Conservation (phyloP, 2,888 invertebrate genomes). For the Phyto melanocephala region DNA sequence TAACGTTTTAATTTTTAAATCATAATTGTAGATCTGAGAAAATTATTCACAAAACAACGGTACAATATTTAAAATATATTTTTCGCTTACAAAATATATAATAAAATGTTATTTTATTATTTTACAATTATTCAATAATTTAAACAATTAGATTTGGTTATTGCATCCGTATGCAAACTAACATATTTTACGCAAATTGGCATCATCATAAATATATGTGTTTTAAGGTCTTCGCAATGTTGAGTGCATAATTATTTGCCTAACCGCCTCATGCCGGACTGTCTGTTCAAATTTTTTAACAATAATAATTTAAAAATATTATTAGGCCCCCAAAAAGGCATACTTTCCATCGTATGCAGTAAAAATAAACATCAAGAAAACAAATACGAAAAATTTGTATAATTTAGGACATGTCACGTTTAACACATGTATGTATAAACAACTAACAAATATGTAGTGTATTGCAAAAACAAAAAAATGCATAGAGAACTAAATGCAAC, state of each 20-base stretch:
- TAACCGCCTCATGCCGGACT: background rate
- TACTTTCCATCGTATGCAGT: slow-evolving; percentile 24
- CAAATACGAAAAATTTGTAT: slow-evolving; percentile 14
- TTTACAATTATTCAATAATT: too few relatives aligned
- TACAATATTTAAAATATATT: too few relatives aligned
- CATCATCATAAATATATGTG: too few relatives aligned
- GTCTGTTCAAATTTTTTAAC: slow-evolving; percentile 12
- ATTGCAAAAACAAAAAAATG: background rate
- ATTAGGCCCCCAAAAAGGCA: slow-evolving; percentile 43
- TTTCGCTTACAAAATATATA: too few relatives aligned
- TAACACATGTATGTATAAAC: slow-evolving; percentile 38
- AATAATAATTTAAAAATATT: slow-evolving; percentile 36
- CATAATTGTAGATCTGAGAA: too few relatives aligned
- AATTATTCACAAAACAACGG: too few relatives aligned
- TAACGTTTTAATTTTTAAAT: too few relatives aligned
- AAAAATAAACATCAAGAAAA: slow-evolving; percentile 16
- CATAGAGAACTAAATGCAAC: background rate
- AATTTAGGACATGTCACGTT: slow-evolving; percentile 57
- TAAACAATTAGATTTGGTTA: too few relatives aligned
- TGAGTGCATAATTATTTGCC: background rate
- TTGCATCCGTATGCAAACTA: too few relatives aligned
- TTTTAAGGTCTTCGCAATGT: too few relatives aligned
- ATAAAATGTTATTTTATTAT: too few relatives aligned
- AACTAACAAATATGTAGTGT: slow-evolving; percentile 32
- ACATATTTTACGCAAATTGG: too few relatives aligned